Evolutionary conservation across 2,113 vertebrate genomes (phyloP).

Genomic region (Elephas maximus): DNA sequence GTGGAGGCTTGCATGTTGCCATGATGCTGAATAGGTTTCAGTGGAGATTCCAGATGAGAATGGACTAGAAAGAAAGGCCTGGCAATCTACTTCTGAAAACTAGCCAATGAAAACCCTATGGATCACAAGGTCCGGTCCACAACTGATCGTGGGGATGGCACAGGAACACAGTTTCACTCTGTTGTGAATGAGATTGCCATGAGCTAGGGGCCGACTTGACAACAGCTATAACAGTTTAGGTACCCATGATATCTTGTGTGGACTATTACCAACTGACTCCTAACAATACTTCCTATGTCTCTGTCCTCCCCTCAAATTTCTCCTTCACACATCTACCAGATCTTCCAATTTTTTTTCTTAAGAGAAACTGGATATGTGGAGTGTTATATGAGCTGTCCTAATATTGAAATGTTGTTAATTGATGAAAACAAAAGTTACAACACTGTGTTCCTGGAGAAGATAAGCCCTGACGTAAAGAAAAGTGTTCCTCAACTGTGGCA

Average conservation of each 20-base stretch:
- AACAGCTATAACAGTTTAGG: background rate
- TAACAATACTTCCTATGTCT: background rate
- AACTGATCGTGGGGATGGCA: background rate
- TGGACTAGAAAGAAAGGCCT: background rate
- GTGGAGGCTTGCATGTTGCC: background rate
- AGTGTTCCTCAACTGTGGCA: background rate
- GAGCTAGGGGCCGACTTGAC: background rate
- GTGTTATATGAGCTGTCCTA: background rate
- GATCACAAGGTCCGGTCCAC: background rate
- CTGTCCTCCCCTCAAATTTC: background rate
- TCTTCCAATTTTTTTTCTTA: background rate
- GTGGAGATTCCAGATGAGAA: background rate
- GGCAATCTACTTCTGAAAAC: background rate
- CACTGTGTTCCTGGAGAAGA: background rate
- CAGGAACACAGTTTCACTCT: background rate
- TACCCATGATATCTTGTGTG: background rate
- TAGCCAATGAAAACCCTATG: background rate
- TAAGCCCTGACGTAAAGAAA: background rate
- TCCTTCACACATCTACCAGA: background rate
- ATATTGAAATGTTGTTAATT: background rate
- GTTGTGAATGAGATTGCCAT: background rate
- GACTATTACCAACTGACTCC: background rate
- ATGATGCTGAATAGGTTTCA: background rate
- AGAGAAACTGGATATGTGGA: slow-evolving; percentile 38
- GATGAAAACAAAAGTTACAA: slow-evolving; percentile 32